Percentiles rank a stretch among this genome's conserved stretches.
Evolutionary conservation across 2,113 vertebrate genomes (phyloP).

Genomic region (Microcebus griseorufus): DNA sequence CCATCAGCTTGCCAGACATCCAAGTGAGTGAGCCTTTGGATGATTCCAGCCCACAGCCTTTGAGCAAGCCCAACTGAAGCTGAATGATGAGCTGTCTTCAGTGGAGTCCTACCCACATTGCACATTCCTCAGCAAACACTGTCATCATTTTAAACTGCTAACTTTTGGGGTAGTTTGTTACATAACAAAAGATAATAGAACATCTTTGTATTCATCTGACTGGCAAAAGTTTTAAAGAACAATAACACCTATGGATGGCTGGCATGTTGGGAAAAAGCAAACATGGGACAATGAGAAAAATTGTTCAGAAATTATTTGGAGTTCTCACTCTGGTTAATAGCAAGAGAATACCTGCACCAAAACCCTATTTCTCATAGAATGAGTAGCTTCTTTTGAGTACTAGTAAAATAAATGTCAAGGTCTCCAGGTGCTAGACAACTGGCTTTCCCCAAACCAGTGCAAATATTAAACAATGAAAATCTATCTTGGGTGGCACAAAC

Average conservation of each 20-base stretch:
- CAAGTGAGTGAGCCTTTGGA: background rate
- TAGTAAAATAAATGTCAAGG: background rate
- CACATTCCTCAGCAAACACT: background rate
- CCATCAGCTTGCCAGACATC: background rate
- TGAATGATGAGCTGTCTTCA: background rate
- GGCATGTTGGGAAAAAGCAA: background rate
- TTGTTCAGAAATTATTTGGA: background rate
- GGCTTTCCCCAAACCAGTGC: background rate
- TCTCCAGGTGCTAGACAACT: background rate
- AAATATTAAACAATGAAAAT: constrained; percentile 18
- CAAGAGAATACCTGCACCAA: background rate
- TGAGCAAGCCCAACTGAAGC: background rate
- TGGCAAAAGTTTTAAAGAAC: background rate
- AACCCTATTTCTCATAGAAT: background rate
- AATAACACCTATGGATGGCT: background rate
- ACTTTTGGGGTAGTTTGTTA: background rate
- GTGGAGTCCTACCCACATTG: background rate
- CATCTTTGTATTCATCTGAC: background rate
- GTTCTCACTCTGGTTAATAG: background rate
- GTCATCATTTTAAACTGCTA: background rate
- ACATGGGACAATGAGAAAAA: background rate
- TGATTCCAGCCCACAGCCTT: background rate
- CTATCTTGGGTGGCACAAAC: background rate
- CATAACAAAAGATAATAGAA: background rate
- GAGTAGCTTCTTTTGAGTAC: background rate